Percentiles rank a stretch among this genome's conserved stretches.
These are phyloP conservation scores for Aspiorhynchus laticeps DNA, from an alignment of 2,113 vertebrate genomes.

Conservation along the genomic window DNA sequence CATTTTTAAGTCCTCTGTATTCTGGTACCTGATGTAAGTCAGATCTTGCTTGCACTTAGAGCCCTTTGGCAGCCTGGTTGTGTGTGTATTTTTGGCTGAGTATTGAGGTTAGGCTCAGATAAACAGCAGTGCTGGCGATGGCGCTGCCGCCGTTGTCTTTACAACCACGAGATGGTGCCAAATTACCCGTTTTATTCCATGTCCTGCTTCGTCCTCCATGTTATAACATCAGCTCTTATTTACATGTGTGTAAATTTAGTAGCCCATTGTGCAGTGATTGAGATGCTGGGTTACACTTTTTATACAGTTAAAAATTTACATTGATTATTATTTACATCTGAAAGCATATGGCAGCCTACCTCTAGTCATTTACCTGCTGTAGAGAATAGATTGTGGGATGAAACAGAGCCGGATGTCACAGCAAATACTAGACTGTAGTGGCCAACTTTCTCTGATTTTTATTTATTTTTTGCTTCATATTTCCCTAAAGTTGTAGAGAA, in stretches of 20 bases:
- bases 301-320: not conserved
- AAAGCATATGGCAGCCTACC: not conserved
- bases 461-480: not conserved
- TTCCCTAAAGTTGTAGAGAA: not conserved
- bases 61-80: not conserved
- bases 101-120: slow-evolving; percentile 12
- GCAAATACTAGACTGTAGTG: slow-evolving; percentile 32
- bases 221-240: slow-evolving; percentile 25
- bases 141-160: not conserved
- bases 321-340: not conserved
- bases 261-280: not conserved
- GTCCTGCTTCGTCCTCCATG: slow-evolving; percentile 14
- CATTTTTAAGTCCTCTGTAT: not conserved
- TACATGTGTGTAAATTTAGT: not conserved
- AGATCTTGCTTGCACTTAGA: not conserved
- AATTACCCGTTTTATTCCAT: slow-evolving; percentile 46
- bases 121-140: not conserved
- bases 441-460: not conserved
- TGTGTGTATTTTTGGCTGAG: slow-evolving; percentile 15
- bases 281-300: not conserved
- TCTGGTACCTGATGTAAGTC: not conserved
- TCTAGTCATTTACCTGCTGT: slow-evolving; percentile 29
- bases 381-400: slow-evolving; percentile 15
- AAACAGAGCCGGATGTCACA: slow-evolving; percentile 17
- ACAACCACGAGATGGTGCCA: slow-evolving; percentile 73